Percentiles rank a stretch among this genome's conserved stretches.
Evolutionary conservation across 1,140 invertebrate genomes (phyloP).

Genomic region (Macrobrachium nipponense): DNA sequence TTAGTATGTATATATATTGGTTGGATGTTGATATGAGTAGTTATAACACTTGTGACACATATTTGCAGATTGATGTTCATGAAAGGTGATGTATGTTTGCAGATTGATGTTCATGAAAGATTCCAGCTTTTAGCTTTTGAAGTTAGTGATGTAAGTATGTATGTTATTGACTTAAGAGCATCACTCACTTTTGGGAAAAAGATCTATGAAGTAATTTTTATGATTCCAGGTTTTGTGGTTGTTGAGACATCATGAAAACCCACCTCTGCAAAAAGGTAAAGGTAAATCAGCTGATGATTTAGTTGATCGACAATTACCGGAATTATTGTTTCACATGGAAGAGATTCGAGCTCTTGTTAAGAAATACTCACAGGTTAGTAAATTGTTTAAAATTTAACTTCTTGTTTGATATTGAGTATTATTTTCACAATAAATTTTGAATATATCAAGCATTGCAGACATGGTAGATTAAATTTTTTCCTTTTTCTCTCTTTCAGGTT

Average conservation of each 20-base stretch:
- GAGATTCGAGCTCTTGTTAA: slow-evolving; percentile 79
- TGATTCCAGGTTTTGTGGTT: slow-evolving; percentile 77
- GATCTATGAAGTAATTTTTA: not conserved
- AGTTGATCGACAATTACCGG: slow-evolving; percentile 93
- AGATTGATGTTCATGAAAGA: no score
- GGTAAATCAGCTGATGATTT: slow-evolving; percentile 85
- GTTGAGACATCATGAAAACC: slow-evolving; percentile 95
- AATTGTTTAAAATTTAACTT: not conserved
- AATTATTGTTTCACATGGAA: slow-evolving; percentile 98
- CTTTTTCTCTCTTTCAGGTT: slow-evolving; percentile 76
- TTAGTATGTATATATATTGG: no score
- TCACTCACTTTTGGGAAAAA: no score
- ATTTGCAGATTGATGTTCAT: no score
- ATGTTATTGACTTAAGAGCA: no score
- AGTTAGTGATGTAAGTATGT: no score
- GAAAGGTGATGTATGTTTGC: no score
- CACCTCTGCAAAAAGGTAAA: slow-evolving; percentile 86
- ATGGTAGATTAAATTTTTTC: no score
- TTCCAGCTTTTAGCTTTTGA: no score
- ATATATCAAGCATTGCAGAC: no score
- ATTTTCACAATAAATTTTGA: not conserved
- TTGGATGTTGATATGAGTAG: no score
- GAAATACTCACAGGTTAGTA: slow-evolving; percentile 64
- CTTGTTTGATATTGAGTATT: not conserved
- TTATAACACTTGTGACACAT: no score